phyloP scores from a whole-genome alignment of 2,113 vertebrate genomes.

The Vulpes vulpes region DNA sequence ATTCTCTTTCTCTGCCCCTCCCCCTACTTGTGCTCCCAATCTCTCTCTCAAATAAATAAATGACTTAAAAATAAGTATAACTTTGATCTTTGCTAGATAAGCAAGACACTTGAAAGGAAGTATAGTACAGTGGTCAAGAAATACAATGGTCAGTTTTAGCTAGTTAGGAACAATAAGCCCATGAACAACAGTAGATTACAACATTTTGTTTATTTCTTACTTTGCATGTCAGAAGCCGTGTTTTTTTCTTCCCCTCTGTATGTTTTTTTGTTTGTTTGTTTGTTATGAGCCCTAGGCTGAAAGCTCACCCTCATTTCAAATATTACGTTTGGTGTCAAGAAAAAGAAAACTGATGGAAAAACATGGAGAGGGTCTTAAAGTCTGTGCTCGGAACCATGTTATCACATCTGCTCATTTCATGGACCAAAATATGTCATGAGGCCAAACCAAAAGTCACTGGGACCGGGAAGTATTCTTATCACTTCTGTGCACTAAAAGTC shows the following conservation, averaged over 20 bases:
- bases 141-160: not conserved
- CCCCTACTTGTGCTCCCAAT: not conserved
- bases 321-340: not conserved
- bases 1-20: not conserved
- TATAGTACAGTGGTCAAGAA: not conserved
- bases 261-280: not conserved
- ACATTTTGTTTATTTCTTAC: not conserved
- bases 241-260: not conserved
- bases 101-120: not conserved
- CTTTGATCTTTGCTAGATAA: not conserved
- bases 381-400: not conserved
- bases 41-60: not conserved
- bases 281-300: not conserved
- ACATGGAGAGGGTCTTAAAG: not conserved
- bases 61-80: not conserved
- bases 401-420: not conserved
- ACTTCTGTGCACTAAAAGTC: not conserved
- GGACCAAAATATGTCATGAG: not conserved
- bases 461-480: not conserved
- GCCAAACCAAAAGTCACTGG: not conserved
- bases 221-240: too few relatives aligned
- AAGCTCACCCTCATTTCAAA: not conserved
- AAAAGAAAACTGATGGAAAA: not conserved
- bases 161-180: not conserved
- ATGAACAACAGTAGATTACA: not conserved